phyloP scores from a whole-genome alignment of 2,113 vertebrate genomes.

The Poicephalus gulielmi region DNA sequence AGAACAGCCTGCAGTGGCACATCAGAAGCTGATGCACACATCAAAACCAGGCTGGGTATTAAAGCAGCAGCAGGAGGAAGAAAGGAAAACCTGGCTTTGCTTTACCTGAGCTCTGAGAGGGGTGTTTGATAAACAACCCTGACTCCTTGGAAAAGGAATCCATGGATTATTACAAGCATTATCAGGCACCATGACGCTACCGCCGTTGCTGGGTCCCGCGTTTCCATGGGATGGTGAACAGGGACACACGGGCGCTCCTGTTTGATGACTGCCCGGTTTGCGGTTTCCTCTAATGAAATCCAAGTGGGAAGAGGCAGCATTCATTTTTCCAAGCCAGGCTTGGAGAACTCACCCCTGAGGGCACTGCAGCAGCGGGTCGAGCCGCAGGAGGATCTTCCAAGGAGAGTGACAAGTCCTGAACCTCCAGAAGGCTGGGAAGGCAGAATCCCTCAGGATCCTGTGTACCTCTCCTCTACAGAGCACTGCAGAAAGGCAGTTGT shows the following conservation, averaged over 20 bases:
- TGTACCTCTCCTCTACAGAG: not conserved
- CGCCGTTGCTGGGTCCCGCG: not conserved
- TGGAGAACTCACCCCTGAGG: not conserved
- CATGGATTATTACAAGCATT: not conserved
- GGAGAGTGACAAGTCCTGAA: not conserved
- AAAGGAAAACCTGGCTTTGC: not conserved
- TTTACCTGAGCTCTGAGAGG: not conserved
- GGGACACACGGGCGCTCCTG: not conserved
- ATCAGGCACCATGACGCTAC: fast-evolving
- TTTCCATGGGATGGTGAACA: not conserved
- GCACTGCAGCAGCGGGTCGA: fast-evolving
- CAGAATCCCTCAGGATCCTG: not conserved
- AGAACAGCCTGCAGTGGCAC: constrained; percentile 27
- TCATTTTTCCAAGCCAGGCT: not conserved
- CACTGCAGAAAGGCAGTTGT: not conserved
- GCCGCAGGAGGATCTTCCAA: not conserved
- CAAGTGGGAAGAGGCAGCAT: not conserved
- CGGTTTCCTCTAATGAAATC: not conserved
- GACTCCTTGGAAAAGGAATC: not conserved
- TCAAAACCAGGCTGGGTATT: not conserved
- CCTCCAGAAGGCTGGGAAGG: not conserved
- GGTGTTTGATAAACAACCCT: not conserved
- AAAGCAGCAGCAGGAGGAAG: not conserved
- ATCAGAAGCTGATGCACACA: not conserved
- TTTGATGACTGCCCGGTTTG: not conserved